Evolutionary conservation across 2,888 invertebrate genomes (phyloP), one percentile per base, ranked within the genome.

Genomic region (Agelastica alni): DNA sequence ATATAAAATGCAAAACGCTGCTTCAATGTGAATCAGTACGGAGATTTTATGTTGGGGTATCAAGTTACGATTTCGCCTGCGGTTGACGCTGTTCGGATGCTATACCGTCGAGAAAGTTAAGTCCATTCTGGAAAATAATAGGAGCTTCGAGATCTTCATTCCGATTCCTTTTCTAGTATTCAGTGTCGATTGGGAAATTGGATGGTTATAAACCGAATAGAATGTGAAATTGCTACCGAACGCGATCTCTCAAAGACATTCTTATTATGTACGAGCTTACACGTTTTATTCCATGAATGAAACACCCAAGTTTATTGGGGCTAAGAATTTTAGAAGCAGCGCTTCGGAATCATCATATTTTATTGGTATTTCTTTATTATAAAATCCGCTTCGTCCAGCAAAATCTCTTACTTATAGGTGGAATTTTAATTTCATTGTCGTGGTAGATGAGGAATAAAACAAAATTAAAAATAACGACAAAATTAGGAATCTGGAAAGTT

Each of bases 151-250:
- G 51, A 51, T 58, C 53, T 59, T 60, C 57, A 69, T 69, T 68
- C 67, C 67, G 66, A 67, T 69, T 68, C 64, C 65, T 66, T 69
- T 68, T 60, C 61, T 56, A 51, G 61, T 65, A 68, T 68, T 68
- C 65, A 67, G 64, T 39, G 48, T 41, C 64, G 62, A 67, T 65
- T 64, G 65, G 64, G 62, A 67, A 68, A 67, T 69, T 64, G 68
- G 66, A 63, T 63, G 68, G 59, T 60, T 60, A 39, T 60, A 62
- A 32, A 43, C 30, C 60, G 36, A 51, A 39, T 51, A 58, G 61
- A 62, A 64, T 62, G 65, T 60, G 64, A 61, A 59, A 52, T 53
- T 49, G 47, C 56, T 41, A 51, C 55, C 56, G 52, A n/a, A n/a
- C n/a, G n/a, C n/a, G n/a, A 53, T 59, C 51, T 46, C 51, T 30